A percentile compares a stretch with the other conserved stretches of the same genome.
Conservation (phyloP, 2,113 vertebrate species). For the Salvelinus fontinalis region DNA sequence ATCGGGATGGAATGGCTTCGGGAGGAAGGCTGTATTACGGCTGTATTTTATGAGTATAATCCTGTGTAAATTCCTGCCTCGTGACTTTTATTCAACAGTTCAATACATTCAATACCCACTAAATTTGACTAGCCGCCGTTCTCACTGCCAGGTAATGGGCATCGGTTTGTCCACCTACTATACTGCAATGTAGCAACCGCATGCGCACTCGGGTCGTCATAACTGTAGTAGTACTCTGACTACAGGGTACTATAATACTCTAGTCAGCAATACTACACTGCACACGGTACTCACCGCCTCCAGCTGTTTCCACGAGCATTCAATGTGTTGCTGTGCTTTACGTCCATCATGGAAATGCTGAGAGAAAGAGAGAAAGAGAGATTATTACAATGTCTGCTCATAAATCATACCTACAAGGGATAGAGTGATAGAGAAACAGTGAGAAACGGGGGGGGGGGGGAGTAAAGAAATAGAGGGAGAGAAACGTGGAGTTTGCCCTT, state of each 20-base stretch:
- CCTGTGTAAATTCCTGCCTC: neutral
- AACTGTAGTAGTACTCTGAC: too few species aligned
- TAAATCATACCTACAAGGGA: neutral
- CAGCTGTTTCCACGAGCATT: conserved; percentile 95
- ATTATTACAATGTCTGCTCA: neutral
- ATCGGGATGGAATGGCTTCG: neutral
- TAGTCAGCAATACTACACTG: conserved; percentile 52
- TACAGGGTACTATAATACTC: too few species aligned
- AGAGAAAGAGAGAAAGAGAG: conserved; percentile 5
- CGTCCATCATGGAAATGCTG: conserved; percentile 96
- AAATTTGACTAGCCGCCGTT: neutral
- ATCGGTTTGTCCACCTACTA: too few species aligned
- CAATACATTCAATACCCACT: neutral
- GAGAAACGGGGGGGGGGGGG: neutral
- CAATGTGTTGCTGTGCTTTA: conserved; percentile 95
- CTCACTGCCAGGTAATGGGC: too few species aligned
- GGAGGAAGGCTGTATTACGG: neutral
- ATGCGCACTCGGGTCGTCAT: too few species aligned
- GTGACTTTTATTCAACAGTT: conserved; percentile 1
- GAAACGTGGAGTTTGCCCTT: neutral
- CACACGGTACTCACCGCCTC: conserved; percentile 81
- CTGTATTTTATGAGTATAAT: neutral
- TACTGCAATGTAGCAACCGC: too few species aligned
- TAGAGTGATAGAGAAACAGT: conserved; percentile 1
- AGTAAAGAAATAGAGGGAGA: neutral